Evolutionary conservation across 2,888 invertebrate species (phyloP), one percentile per base, ranked within the genome.

Genomic region (Coenonympha arcania): DNA sequence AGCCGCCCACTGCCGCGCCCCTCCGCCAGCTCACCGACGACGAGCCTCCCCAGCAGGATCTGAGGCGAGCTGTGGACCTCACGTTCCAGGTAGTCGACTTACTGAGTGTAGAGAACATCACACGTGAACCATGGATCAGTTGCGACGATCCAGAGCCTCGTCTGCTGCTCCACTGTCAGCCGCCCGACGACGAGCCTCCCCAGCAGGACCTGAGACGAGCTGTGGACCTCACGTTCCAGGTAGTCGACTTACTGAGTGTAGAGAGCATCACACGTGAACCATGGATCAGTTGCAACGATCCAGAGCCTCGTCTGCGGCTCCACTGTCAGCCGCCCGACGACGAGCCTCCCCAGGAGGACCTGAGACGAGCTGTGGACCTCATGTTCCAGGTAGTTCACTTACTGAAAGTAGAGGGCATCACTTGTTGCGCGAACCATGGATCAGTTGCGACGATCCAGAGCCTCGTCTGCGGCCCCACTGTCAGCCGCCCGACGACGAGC

Each of bases 51-150:
- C 34, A 20, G 34, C 28, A 28, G 8, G 54, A 54, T 26, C 24
- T 54, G 58, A 68, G 84, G n/a, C 71, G 84, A 40, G 85, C 85
- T 2, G 76, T 83, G 30, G 84, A 83, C 52, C 82, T 83, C 62
- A 84, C 84, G 24, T 82, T 74, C 73, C 80, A 78, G 73, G 84
- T 58, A 42, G n/a, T 11, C n/a, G 26, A 26, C 26, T 26, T n/a
- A n/a, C n/a, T n/a, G n/a, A n/a, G n/a, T n/a, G n/a, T n/a, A n/a
- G n/a, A n/a, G n/a, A n/a, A n/a, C n/a, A n/a, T n/a, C n/a, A n/a
- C n/a, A n/a, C n/a, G n/a, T n/a, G 26, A 2, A 8, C 9, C 6
- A 2, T 5, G 6, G 5, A 2, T 6, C 4, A 8, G 26, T 28
- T 4, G 28, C 9, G 6, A 26, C 6, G 26, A 26, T 9, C 26